Conservation (phyloP, 2,888 invertebrate species). For the Synergus umbraculus region DNA sequence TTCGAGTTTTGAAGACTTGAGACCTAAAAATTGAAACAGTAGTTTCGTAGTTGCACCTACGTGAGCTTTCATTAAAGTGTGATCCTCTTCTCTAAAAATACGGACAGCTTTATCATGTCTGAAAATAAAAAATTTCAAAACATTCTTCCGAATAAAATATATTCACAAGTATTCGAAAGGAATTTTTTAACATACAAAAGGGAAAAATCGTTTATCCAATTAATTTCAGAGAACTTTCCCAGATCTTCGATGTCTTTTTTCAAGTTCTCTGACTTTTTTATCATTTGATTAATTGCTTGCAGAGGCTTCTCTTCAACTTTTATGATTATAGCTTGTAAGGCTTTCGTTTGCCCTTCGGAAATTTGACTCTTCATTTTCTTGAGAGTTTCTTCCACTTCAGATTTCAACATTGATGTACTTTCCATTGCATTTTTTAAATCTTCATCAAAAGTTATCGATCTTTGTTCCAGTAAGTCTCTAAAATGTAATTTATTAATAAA, state of each 20-base stretch:
- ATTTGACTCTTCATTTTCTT: slow-evolving; percentile 8
- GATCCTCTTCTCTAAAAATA: slow-evolving; percentile 43
- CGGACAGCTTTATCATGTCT: slow-evolving; percentile 35
- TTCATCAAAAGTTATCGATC: slow-evolving; percentile 9
- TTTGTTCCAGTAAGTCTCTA: slow-evolving; percentile 40
- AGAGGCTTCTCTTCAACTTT: slow-evolving; percentile 29
- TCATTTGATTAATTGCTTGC: slow-evolving; percentile 23
- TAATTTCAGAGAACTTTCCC: slow-evolving; percentile 19
- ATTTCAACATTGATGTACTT: not conserved
- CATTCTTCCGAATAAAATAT: not conserved
- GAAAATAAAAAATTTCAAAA: not conserved
- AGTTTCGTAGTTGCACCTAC: slow-evolving; percentile 78
- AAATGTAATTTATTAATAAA: slow-evolving; percentile 59
- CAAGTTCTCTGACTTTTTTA: slow-evolving; percentile 20
- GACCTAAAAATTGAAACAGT: slow-evolving; percentile 80
- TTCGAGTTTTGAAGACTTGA: slow-evolving; percentile 78
- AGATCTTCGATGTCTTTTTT: slow-evolving; percentile 9
- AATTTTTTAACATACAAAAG: slow-evolving; percentile 5
- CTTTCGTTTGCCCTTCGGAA: not conserved
- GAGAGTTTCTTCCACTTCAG: not conserved
- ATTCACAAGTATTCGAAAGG: not conserved
- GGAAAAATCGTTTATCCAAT: slow-evolving; percentile 21
- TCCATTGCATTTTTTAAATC: slow-evolving; percentile 17
- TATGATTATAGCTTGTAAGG: not conserved
- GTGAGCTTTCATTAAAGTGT: slow-evolving; percentile 72